Percentiles rank a stretch among this genome's conserved stretches.
Conservation (phyloP, 2,113 vertebrate species). For the Crotalus horridus region DNA sequence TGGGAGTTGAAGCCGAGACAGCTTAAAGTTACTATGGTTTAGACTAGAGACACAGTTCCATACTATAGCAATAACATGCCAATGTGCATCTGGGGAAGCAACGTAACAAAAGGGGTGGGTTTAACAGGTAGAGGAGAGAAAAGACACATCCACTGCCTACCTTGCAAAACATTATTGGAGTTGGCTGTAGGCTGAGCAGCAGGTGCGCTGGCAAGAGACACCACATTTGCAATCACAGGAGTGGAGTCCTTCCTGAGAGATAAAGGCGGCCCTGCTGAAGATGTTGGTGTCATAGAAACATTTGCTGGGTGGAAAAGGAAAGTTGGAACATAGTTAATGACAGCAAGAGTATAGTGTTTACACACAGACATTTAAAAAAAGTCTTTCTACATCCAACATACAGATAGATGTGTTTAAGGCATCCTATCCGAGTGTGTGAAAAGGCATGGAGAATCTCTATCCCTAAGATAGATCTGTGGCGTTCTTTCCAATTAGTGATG, state of each 20-base stretch:
- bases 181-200: conserved; percentile 75
- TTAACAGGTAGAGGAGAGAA: not conserved
- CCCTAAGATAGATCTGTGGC: not conserved
- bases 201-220: conserved; percentile 84
- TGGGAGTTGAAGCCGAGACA: not conserved
- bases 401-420: not conserved
- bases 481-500: not conserved
- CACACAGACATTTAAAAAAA: not conserved
- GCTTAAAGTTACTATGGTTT: not conserved
- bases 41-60: not conserved
- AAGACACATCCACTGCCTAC: conserved; percentile 56
- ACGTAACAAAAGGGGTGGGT: not conserved
- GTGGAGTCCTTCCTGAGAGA: conserved; percentile 81
- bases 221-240: conserved; percentile 92
- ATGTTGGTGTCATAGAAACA: conserved; percentile 70
- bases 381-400: not conserved
- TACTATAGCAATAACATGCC: not conserved
- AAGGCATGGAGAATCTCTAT: not conserved
- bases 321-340: not conserved
- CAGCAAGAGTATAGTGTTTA: not conserved
- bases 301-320: conserved; percentile 62
- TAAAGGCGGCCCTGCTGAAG: conserved; percentile 70
- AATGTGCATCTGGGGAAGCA: not conserved
- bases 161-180: conserved; percentile 79
- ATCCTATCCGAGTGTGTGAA: not conserved